phyloP scores from a whole-genome alignment of 2,113 vertebrate genomes.

The Percopsis transmontana region DNA sequence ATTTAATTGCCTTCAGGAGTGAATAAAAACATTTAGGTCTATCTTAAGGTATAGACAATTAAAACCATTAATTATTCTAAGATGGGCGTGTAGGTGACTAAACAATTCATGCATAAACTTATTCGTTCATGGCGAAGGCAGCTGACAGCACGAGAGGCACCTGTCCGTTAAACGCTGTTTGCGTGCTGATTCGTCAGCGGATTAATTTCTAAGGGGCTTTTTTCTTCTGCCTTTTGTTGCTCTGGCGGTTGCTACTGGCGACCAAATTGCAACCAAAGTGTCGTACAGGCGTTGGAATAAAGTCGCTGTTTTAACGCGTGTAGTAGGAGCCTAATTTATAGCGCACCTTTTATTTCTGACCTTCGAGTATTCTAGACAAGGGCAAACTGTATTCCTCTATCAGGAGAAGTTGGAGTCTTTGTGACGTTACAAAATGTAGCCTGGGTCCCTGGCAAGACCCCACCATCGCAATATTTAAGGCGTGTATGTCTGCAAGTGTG shows the following conservation, averaged over 20 bases:
- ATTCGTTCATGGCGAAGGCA: neutral
- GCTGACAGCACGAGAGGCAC: slow-evolving; percentile 18
- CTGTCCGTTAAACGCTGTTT: slow-evolving; percentile 29
- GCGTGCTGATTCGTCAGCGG: slow-evolving; percentile 52
- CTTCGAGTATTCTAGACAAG: slow-evolving; percentile 46
- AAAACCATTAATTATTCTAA: neutral
- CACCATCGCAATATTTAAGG: slow-evolving; percentile 8
- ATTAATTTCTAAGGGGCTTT: slow-evolving; percentile 65
- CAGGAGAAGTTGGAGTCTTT: slow-evolving; percentile 14
- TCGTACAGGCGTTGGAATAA: slow-evolving; percentile 51
- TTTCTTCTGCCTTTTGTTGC: slow-evolving; percentile 65
- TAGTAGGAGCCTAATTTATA: neutral
- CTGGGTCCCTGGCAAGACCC: slow-evolving; percentile 12
- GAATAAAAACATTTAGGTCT: too few relatives aligned
- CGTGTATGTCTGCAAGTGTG: neutral
- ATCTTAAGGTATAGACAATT: neutral
- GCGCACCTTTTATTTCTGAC: slow-evolving; percentile 34
- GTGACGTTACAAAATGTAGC: slow-evolving; percentile 37
- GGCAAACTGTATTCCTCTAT: slow-evolving; percentile 13
- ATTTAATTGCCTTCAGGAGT: too few relatives aligned
- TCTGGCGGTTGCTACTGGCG: slow-evolving; percentile 73
- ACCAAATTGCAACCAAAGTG: slow-evolving; percentile 56
- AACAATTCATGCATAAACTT: slow-evolving; percentile 8
- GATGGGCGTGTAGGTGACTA: neutral
- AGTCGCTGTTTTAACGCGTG: neutral